Percentiles rank a stretch among this genome's conserved stretches.
These are phyloP conservation scores for Sitobion miscanthi DNA, from an alignment of 1,140 invertebrate species.

Conservation along the genomic window DNA sequence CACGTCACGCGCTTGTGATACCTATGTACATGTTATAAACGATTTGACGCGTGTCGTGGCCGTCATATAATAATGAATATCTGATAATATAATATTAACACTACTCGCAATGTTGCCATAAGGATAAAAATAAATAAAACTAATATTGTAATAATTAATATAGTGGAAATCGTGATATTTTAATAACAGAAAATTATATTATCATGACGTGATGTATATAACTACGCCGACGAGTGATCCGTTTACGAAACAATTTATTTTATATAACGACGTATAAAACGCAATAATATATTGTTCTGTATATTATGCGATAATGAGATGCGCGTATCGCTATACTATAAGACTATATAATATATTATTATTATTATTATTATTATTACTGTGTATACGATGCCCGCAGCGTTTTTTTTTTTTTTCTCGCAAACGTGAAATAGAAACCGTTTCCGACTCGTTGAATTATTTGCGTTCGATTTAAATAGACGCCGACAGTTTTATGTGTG, in stretches of 20 bases:
- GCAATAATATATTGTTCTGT: too few species aligned
- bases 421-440: background rate
- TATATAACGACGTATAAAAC: background rate
- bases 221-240: background rate
- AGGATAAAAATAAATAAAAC: background rate
- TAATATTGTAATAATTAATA: background rate
- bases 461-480: conserved; percentile 19
- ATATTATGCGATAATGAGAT: background rate
- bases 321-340: too few species aligned
- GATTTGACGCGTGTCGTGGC: background rate
- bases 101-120: background rate
- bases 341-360: too few species aligned
- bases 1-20: background rate
- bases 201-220: background rate
- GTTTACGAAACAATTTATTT: too few species aligned
- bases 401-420: background rate
- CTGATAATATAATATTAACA: background rate
- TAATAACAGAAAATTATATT: background rate
- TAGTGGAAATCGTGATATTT: background rate
- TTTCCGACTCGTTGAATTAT: background rate
- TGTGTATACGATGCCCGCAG: too few species aligned
- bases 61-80: background rate
- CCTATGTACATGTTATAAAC: background rate
- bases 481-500: background rate
- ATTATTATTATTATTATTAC: too few species aligned